phyloP scores from a whole-genome alignment of 1,140 invertebrate genomes.

The Tetraneura akinire region DNA sequence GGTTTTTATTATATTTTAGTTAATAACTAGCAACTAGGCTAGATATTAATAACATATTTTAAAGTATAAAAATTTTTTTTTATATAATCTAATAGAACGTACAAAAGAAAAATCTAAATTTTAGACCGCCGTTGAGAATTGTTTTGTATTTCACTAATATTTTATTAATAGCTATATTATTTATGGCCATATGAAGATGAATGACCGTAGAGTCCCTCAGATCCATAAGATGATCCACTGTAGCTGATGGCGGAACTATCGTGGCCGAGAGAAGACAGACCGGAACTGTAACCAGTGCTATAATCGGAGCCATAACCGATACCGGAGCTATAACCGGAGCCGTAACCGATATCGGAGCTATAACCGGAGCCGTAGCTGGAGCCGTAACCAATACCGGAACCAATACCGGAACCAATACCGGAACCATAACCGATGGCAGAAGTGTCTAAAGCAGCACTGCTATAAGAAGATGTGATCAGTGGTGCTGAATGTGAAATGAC shows the following conservation, averaged over 20 bases:
- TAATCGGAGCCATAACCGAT: no score
- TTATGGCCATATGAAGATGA: not conserved
- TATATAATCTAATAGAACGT: no score
- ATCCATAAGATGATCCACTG: not conserved
- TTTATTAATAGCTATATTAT: not conserved
- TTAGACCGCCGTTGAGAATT: no score
- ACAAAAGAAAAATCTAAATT: no score
- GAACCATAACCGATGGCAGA: conserved; percentile 20
- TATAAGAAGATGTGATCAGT: not conserved
- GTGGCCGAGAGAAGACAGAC: no score
- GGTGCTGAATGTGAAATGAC: not conserved
- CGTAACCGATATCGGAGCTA: not conserved
- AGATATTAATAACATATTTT: no score
- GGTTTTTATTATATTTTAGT: no score
- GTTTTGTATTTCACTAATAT: no score
- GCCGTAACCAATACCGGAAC: no score
- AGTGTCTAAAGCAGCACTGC: not conserved
- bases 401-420: not conserved
- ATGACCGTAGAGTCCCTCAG: not conserved
- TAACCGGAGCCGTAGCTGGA: not conserved
- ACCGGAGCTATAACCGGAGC: not conserved
- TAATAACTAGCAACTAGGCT: no score
- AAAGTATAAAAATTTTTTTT: no score
- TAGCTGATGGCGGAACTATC: not conserved
- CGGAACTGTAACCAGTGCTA: no score